Evolutionary conservation across 2,797 vertebrate genomes (phyloP).

Genomic region (Helostoma temminkii): DNA sequence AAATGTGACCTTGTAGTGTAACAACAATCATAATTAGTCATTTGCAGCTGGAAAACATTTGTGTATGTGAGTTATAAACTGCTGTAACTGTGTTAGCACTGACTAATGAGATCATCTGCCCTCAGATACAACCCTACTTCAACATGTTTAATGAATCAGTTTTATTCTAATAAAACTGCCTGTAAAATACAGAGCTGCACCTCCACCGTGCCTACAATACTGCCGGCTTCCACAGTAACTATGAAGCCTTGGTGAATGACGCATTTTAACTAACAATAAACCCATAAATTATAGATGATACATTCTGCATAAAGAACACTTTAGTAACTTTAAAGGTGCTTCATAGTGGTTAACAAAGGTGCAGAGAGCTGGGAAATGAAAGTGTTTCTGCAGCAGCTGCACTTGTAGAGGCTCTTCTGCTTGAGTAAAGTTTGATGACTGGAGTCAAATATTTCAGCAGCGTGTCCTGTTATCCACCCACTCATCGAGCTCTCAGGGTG

Average conservation of each 20-base stretch:
- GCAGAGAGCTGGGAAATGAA: background rate
- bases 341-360: background rate
- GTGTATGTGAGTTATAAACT: background rate
- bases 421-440: conserved; percentile 32
- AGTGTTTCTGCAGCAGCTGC: background rate
- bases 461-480: conserved; percentile 23
- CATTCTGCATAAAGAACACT: no score
- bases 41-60: background rate
- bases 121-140: no score
- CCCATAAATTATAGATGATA: background rate
- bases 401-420: conserved; percentile 6
- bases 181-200: no score
- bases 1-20: background rate
- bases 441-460: conserved; percentile 24
- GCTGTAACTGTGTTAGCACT: background rate
- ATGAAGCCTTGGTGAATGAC: no score
- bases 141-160: background rate
- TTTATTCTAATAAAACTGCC: background rate
- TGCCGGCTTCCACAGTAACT: no score
- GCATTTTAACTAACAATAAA: background rate
- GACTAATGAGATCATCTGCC: background rate
- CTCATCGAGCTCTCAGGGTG: conserved; percentile 29
- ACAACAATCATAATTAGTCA: background rate
- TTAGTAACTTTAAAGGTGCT: background rate
- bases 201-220: no score